Base-by-base conservation (phyloP, 1,140 invertebrate species). In the Saccostrea echinata region DNA sequence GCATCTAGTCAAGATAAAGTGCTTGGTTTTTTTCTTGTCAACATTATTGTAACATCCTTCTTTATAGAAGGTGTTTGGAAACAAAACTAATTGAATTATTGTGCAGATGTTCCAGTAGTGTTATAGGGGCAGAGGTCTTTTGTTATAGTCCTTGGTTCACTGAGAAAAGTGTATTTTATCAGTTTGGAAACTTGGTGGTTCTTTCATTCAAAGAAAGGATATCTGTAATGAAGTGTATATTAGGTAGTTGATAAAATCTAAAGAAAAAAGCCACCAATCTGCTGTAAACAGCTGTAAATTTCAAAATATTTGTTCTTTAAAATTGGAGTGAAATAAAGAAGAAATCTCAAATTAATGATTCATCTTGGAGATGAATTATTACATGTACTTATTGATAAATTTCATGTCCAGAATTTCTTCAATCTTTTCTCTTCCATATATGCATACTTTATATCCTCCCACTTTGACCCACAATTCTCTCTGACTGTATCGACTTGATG, bases 41-140 rank as follows among this genome's bases (percentile, higher is more conserved):
- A 76, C 68, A 76, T 76, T n/a, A n/a, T n/a, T n/a, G n/a, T n/a
- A n/a, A 11, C 27, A 16, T 76, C 24, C n/a, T 76, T 11, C 27
- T 30, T 76, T 30, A 16, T 33, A 76, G 24, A 18, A n/a, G 24
- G 30, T 76, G 68, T 76, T 76, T 76, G 68, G 68, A 71, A 71
- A 71, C 24, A 30, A 76, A 76, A 76, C 27, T 76, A 76, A 76
- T 76, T 27, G 13, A 76, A 76, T 76, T 76, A 33, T 16, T 76
- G 27, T 18, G 27, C 68, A 76, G 68, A 76, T 76, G 68, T 27
- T 76, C 27, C 12, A 30, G 68, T 33, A 1, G 68, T 76, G 27
- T 27, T 18, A 6, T 61, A 61, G 16, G n/a, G 18, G n/a, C 6
- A 61, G 16, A 61, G 18, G n/a, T 61, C 55, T 16, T 61, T 18